phyloP scores from a whole-genome alignment of 2,888 invertebrate genomes.

The Dynastes maya region DNA sequence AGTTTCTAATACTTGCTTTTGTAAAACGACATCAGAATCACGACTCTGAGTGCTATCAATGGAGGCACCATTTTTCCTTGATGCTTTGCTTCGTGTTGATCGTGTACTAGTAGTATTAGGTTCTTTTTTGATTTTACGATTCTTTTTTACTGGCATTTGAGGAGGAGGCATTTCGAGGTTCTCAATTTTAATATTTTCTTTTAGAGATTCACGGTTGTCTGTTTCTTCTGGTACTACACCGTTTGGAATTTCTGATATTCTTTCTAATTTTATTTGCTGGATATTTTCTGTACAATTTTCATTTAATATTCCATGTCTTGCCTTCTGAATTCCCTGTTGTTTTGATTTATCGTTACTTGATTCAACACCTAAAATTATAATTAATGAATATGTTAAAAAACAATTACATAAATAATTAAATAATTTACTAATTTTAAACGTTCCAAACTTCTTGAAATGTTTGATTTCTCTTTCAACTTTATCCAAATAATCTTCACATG shows the following conservation, averaged over 20 bases:
- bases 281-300: not conserved
- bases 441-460: constrained; percentile 26
- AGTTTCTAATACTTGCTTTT: constrained; percentile 57
- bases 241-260: constrained; percentile 24
- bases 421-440: constrained; percentile 15
- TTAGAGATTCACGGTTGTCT: constrained; percentile 6
- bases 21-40: constrained; percentile 62
- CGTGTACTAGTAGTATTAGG: not conserved
- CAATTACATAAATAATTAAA: not conserved
- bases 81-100: constrained; percentile 38
- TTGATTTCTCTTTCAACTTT: constrained; percentile 21
- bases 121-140: constrained; percentile 17
- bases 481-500: constrained; percentile 1
- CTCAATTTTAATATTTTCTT: constrained; percentile 32
- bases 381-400: not conserved
- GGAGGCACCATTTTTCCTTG: not conserved
- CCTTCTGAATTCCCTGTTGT: not conserved
- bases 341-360: not conserved
- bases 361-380: constrained; percentile 6
- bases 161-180: constrained; percentile 45
- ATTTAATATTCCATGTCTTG: constrained; percentile 9
- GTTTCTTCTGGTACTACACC: not conserved
- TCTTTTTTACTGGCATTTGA: constrained; percentile 33
- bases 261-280: constrained; percentile 20
- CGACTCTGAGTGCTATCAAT: constrained; percentile 16